Evolutionary conservation across 2,113 vertebrate species (phyloP), one percentile per base, ranked within the genome.

Genomic region (Arizona elegans): DNA sequence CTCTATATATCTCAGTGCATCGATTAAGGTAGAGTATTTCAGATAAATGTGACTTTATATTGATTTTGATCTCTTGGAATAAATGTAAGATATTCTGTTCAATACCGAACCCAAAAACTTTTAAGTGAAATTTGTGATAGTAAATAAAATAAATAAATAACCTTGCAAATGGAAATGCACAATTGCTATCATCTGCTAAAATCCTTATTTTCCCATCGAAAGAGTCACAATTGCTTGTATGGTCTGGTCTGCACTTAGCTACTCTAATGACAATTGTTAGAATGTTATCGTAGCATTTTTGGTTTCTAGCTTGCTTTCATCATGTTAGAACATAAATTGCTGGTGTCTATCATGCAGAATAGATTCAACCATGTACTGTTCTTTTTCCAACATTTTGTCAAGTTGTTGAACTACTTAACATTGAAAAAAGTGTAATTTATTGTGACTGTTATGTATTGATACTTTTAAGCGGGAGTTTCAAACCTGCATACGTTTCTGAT

Each of bases 171-270:
- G 55, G 59, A 19, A 21, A 58, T n/a, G 81, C 15, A 52, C 12
- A 90, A 95, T 29, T 91, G 47, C 8, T 58, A 23, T 58, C 90
- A 94, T 93, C 94, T 92, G 90, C 0, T 92, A 86, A 93, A 91
- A 93, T 94, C 47, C 65, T 85, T 87, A 33, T 43, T 21, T 81
- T 43, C 8, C 33, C 21, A 24, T 38, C 3, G 47, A 59, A 47
- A 87, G 24, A 52, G 43, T 43, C 54, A 91, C 54, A 59, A n/a
- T 58, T 38, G n/a, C 70, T 81, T 17, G 15, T 17, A 81, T 81
- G 38, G 19, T 21, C 56, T 70, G 91, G 26, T 47, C 9, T 3
- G 1, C 5, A 88, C 33, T 47, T 55, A 0, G 4, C 94, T 95
- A 11, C n/a, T 56, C 87, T 81, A 50, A 85, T 81, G 81, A 53